These are phyloP conservation scores for Plagodis dolabraria DNA, from an alignment of 2,888 invertebrate genomes.

Conservation along the genomic window DNA sequence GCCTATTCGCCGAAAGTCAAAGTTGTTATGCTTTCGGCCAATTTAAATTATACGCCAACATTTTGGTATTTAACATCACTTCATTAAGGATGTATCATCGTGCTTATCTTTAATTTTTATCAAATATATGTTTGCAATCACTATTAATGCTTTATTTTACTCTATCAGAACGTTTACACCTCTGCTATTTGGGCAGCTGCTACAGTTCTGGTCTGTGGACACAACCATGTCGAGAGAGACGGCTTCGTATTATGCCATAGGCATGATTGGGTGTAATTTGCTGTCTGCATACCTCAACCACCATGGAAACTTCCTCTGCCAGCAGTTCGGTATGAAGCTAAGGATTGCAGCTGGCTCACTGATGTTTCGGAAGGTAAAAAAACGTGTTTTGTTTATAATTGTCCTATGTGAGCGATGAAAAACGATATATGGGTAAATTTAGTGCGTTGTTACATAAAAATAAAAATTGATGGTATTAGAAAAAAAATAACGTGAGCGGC, in stretches of 20 bases:
- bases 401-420: background rate
- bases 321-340: constrained; percentile 89
- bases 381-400: background rate
- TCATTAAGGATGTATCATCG: too few species aligned
- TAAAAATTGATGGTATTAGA: too few species aligned
- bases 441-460: too few species aligned
- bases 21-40: too few species aligned
- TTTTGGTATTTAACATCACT: too few species aligned
- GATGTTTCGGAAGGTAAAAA: constrained; percentile 90
- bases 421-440: background rate
- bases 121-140: background rate
- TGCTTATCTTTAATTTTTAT: too few species aligned
- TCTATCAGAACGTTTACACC: constrained; percentile 85
- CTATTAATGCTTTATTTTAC: background rate
- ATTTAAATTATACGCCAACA: too few species aligned
- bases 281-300: constrained; percentile 87
- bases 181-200: constrained; percentile 84
- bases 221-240: constrained; percentile 66
- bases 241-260: constrained; percentile 82
- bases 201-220: constrained; percentile 82
- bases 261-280: constrained; percentile 74
- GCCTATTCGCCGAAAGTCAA: too few species aligned
- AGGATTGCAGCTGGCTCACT: constrained; percentile 89
- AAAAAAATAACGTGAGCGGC: too few species aligned
- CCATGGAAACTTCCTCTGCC: constrained; percentile 88